phyloP scores from a whole-genome alignment of 2,113 vertebrate species.

The Sander vitreus region DNA sequence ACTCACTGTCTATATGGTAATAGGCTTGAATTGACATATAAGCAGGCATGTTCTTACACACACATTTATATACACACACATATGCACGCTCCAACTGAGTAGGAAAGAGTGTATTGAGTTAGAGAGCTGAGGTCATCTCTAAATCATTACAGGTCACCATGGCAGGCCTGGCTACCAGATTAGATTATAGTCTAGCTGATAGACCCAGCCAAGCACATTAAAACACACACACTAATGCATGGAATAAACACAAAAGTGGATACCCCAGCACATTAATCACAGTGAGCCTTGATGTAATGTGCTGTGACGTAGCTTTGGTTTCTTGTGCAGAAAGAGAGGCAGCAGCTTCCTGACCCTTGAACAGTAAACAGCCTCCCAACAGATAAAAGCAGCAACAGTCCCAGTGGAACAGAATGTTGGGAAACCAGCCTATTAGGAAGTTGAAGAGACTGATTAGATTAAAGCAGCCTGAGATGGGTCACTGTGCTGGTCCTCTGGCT shows the following conservation, averaged over 20 bases:
- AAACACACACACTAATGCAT: slow-evolving; percentile 22
- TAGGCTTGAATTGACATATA: slow-evolving; percentile 42
- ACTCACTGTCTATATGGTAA: slow-evolving; percentile 52
- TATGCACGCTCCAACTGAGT: slow-evolving; percentile 33
- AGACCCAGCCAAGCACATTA: slow-evolving; percentile 74
- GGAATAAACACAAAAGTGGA: slow-evolving; percentile 67
- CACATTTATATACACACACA: slow-evolving; percentile 34
- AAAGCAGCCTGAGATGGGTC: slow-evolving; percentile 60
- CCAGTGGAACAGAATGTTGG: slow-evolving; percentile 61
- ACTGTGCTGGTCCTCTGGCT: slow-evolving; percentile 64
- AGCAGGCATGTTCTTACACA: slow-evolving; percentile 18
- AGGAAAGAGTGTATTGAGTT: slow-evolving; percentile 71
- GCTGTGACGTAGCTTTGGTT: slow-evolving; percentile 63
- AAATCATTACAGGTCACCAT: slow-evolving; percentile 81
- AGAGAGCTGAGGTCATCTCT: slow-evolving; percentile 77
- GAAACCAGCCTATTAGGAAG: slow-evolving; percentile 72
- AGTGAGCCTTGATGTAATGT: slow-evolving; percentile 57
- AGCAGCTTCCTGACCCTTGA: slow-evolving; percentile 64
- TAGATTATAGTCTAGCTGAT: slow-evolving; percentile 79
- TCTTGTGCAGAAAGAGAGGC: slow-evolving; percentile 54
- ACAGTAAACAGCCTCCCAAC: slow-evolving; percentile 62
- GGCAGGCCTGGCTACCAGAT: slow-evolving; percentile 75
- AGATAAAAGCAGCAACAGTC: slow-evolving; percentile 66
- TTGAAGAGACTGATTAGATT: slow-evolving; percentile 75
- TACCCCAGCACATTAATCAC: slow-evolving; percentile 76